These are phyloP conservation scores for Neosalanx taihuensis DNA, from an alignment of 2,797 vertebrate genomes.

Conservation along the genomic window DNA sequence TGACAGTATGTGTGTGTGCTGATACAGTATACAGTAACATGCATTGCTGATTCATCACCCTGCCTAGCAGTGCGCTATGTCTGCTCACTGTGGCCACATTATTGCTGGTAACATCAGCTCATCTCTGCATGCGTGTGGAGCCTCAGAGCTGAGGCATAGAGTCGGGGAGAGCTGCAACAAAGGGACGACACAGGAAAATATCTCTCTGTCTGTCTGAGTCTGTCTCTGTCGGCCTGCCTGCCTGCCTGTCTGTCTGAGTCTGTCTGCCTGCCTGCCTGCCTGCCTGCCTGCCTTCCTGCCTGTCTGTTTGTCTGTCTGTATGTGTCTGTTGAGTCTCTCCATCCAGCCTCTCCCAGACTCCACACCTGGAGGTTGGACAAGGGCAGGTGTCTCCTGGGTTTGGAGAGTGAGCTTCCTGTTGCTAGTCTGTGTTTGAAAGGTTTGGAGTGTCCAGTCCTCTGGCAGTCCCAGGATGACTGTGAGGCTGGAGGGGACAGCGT, in stretches of 20 bases:
- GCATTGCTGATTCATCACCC: constrained; percentile 4
- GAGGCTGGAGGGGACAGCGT: no score
- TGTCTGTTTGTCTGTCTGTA: no score
- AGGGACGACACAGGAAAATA: no score
- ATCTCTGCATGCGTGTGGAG: neutral
- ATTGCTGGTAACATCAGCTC: constrained; percentile 46
- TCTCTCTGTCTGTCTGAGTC: neutral
- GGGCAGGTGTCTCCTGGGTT: no score
- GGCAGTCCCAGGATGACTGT: no score
- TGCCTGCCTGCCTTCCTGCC: no score
- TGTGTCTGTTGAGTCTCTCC: no score
- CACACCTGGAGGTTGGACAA: no score
- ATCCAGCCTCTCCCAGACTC: no score
- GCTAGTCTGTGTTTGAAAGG: neutral
- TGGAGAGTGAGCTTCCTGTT: neutral
- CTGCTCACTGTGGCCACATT: constrained; percentile 24
- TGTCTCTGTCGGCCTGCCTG: neutral
- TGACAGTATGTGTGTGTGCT: constrained; percentile 22
- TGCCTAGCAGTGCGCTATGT: neutral
- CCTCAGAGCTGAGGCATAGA: neutral
- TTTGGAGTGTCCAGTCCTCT: no score
- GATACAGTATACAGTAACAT: constrained; percentile 10
- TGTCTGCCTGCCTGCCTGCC: no score
- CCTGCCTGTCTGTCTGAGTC: no score
- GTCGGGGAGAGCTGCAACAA: neutral